Evolutionary conservation across 2,797 vertebrate species (phyloP).

Genomic region (Phoeniculus purpureus): DNA sequence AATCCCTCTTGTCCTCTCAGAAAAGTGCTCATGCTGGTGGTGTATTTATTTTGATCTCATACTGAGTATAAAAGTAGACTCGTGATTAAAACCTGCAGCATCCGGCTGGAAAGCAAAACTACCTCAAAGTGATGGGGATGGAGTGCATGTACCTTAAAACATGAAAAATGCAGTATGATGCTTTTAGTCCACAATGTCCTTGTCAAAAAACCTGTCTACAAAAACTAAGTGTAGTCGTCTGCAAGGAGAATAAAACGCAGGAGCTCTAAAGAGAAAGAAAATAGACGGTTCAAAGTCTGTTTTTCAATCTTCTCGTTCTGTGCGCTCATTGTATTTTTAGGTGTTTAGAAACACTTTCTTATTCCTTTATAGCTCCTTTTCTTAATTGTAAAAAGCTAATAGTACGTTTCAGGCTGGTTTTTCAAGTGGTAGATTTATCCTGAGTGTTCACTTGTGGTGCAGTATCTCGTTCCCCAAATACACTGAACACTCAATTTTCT

Average conservation of each 20-base stretch:
- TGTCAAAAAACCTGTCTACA: constrained; percentile 1
- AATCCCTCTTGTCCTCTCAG: constrained; percentile 49
- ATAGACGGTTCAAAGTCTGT: neutral
- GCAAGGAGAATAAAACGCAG: neutral
- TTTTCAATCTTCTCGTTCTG: neutral
- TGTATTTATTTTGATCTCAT: constrained; percentile 60
- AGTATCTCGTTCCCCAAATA: neutral
- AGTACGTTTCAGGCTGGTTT: neutral
- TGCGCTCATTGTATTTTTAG: neutral
- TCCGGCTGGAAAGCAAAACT: constrained; percentile 43
- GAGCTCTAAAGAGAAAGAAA: constrained; percentile 6
- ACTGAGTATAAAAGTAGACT: constrained; percentile 27
- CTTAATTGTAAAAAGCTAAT: neutral
- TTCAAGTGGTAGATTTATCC: neutral
- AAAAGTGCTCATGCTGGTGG: constrained; percentile 16
- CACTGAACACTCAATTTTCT: neutral
- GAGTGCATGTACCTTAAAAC: neutral
- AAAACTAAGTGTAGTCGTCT: neutral
- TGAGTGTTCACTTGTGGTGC: neutral
- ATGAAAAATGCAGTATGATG: neutral
- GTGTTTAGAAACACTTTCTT: neutral
- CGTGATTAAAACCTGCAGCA: constrained; percentile 44
- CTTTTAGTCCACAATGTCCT: constrained; percentile 10
- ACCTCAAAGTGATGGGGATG: constrained; percentile 9
- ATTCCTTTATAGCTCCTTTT: neutral